A percentile compares a stretch with the other conserved stretches of the same genome.
Conservation (phyloP, 2,888 invertebrate species). For the Meiosimyza decipiens region DNA sequence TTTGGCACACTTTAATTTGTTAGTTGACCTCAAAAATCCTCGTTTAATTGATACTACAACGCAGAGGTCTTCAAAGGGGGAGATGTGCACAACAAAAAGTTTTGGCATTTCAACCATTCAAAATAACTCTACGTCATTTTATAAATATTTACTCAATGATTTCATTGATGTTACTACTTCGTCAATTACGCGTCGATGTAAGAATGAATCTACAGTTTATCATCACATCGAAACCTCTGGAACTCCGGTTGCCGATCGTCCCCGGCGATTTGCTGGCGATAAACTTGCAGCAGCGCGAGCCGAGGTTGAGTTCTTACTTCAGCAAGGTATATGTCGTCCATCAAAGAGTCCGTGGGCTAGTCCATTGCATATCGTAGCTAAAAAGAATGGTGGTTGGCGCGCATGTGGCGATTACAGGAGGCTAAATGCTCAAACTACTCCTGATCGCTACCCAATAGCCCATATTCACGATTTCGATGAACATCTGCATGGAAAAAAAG, state of each 20-base stretch:
- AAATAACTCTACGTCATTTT: constrained; percentile 6
- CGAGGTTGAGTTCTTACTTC: no score
- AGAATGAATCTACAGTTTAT: not conserved
- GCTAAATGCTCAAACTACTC: constrained; percentile 23
- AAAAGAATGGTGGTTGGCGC: constrained; percentile 35
- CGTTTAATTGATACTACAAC: no score
- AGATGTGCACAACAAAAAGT: constrained; percentile 24
- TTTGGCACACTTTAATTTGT: no score
- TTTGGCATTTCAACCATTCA: constrained; percentile 33
- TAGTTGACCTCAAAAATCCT: no score
- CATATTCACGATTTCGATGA: constrained; percentile 15
- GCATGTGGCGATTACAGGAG: constrained; percentile 27
- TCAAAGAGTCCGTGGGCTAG: not conserved
- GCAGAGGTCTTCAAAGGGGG: not conserved
- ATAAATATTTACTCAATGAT: constrained; percentile 26
- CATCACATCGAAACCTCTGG: no score
- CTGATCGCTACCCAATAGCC: constrained; percentile 28
- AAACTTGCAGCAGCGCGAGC: no score
- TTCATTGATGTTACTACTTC: constrained; percentile 6
- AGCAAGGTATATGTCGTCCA: no score
- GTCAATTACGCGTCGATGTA: not conserved
- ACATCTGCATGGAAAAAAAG: not conserved
- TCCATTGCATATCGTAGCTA: constrained; percentile 28
- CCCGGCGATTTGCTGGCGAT: no score
- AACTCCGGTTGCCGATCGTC: no score